Evolutionary conservation across 2,888 invertebrate species (phyloP).

Genomic region (Gisinianus flammeolus): DNA sequence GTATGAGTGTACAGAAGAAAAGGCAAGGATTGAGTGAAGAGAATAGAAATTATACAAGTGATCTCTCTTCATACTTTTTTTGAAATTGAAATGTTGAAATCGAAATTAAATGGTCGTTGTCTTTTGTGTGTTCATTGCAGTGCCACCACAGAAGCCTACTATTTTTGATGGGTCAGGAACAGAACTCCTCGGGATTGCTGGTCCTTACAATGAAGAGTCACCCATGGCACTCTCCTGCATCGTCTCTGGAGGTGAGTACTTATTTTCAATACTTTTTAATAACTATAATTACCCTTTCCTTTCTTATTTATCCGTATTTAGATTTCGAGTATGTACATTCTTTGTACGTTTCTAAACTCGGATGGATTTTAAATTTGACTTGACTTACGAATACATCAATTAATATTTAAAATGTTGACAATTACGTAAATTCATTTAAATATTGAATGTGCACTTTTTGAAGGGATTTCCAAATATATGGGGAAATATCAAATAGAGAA

Average conservation of each 20-base stretch:
- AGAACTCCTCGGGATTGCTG: slow-evolving; percentile 70
- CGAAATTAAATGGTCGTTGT: neutral
- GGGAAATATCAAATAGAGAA: too few species aligned
- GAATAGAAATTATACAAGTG: neutral
- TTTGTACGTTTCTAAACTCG: too few species aligned
- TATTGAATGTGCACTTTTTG: too few species aligned
- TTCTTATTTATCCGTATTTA: neutral
- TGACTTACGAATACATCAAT: too few species aligned
- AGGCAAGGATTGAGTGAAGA: too few species aligned
- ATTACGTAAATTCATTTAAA: too few species aligned
- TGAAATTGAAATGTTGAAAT: neutral
- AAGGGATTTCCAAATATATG: too few species aligned
- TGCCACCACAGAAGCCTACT: slow-evolving; percentile 73
- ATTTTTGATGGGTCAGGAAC: slow-evolving; percentile 74
- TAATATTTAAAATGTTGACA: too few species aligned
- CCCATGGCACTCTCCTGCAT: slow-evolving; percentile 75
- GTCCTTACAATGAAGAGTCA: slow-evolving; percentile 76
- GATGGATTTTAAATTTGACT: too few species aligned
- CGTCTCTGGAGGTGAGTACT: slow-evolving; percentile 73
- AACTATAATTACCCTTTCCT: neutral
- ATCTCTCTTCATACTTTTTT: neutral
- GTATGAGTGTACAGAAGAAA: neutral
- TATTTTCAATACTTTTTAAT: neutral
- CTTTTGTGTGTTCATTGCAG: slow-evolving; percentile 44
- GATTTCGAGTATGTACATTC: too few species aligned